Evolutionary conservation across 2,113 vertebrate species (phyloP).

Genomic region (Dryoscopus gambensis): DNA sequence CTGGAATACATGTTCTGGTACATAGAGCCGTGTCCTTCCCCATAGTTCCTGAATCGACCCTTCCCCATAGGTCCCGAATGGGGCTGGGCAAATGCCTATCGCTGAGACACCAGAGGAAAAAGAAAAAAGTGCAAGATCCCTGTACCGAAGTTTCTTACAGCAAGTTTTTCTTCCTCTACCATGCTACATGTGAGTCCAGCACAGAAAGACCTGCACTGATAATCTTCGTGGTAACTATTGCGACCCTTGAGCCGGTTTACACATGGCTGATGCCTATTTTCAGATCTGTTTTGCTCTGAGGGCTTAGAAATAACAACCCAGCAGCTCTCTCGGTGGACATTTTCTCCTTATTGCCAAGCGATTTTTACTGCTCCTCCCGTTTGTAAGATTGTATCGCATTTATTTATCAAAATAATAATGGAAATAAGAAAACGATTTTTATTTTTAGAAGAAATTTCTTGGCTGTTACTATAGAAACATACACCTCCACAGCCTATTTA

Average conservation of each 20-base stretch:
- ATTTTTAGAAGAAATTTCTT: not conserved
- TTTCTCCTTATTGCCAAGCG: not conserved
- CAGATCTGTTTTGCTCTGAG: not conserved
- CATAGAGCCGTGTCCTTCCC: not conserved
- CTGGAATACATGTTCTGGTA: not conserved
- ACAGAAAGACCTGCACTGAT: not conserved
- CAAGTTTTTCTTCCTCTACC: not conserved
- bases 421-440: not conserved
- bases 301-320: not conserved
- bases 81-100: not conserved
- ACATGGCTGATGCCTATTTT: not conserved
- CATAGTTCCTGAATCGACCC: not conserved
- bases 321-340: not conserved
- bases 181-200: not conserved
- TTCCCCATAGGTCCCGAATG: accelerated
- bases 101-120: not conserved
- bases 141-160: not conserved
- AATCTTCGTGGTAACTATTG: not conserved
- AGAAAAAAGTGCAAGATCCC: too few relatives aligned
- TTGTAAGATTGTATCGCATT: accelerated
- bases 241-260: not conserved
- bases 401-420: not conserved
- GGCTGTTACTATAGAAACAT: not conserved
- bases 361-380: not conserved
- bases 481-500: not conserved